Base-by-base conservation (phyloP, 2,113 vertebrate species). In the Notarius lentiginosus region DNA sequence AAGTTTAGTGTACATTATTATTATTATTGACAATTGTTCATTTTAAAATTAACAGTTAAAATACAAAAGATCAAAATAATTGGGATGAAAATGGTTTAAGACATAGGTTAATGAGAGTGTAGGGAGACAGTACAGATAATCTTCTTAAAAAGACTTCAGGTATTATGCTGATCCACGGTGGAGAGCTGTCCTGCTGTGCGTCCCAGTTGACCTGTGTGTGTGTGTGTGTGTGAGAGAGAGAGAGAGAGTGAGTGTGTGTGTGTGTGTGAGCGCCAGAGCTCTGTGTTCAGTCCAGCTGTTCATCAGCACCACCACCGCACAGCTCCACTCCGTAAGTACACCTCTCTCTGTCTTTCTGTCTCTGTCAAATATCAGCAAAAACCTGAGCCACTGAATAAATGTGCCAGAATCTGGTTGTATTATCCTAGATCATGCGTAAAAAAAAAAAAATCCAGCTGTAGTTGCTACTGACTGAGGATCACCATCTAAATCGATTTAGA, bases 101-200 rank as follows among this genome's bases (percentile, higher is more conserved):
- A 83, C 86, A 65, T 84, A 41, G 68, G 30, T 30, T 84, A 90
- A 90, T 90, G 89, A 94, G 93, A 95, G 93, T 93, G 92, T 86
- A 72, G 49, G 88, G 89, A 93, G 92, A 93, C 91, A 81, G 86
- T 92, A 89, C 83, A 90, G 77, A 83, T 95, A 98, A 99, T 97
- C 98, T 95, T 95, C 97, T 99, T 98, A 98, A 92, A 73, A 90
- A 92, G 92, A 87, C 95, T 94, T 94, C 84, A 90, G 95, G 96
- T 96, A 96, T 97, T 97, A 97, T 94, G 93, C 89, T 95, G 94
- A 96, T 95, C 94, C 94, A 93, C 95, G 95, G 96, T 96, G 94
- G 94, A 94, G 95, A 90, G 90, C 90, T 94, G 95, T 93, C 93
- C 91, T 91, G 91, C 86, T 87, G 92, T 87, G 90, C 93, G 97